These are phyloP conservation scores for Eugnorisma glareosa DNA, from an alignment of 2,888 invertebrate species.

Conservation along the genomic window DNA sequence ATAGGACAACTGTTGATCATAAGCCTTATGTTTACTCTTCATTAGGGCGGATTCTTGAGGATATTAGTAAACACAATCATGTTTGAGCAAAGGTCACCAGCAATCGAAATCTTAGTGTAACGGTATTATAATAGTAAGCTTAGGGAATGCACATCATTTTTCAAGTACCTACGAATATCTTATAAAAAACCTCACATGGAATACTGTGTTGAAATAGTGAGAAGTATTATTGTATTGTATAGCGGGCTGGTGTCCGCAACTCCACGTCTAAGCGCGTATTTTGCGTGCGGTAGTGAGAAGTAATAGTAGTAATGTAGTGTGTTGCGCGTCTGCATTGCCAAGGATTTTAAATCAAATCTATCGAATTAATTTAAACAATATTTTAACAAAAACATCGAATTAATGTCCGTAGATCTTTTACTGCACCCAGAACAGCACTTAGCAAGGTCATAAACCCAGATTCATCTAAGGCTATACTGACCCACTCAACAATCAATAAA, in stretches of 20 bases:
- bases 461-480: constrained; percentile 29
- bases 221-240: too few species aligned
- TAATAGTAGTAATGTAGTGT: too few species aligned
- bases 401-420: constrained; percentile 7
- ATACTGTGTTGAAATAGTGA: too few species aligned
- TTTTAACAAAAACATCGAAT: not conserved
- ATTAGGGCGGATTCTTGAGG: not conserved
- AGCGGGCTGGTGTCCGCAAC: too few species aligned
- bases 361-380: constrained; percentile 2
- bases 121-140: not conserved
- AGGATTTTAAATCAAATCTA: not conserved
- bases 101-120: not conserved
- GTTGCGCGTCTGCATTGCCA: not conserved
- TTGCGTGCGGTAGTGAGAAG: too few species aligned
- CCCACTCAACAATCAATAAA: constrained; percentile 31
- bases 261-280: too few species aligned
- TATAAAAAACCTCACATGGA: not conserved
- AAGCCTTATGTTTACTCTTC: not conserved
- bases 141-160: not conserved
- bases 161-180: not conserved
- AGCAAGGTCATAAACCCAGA: constrained; percentile 37
- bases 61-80: not conserved
- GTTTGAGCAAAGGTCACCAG: not conserved
- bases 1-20: not conserved
- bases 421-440: constrained; percentile 9